These are phyloP conservation scores for Haliclona indistincta DNA, from an alignment of 37 sponge, comb jelly and placozoan genomes.

Conservation along the genomic window DNA sequence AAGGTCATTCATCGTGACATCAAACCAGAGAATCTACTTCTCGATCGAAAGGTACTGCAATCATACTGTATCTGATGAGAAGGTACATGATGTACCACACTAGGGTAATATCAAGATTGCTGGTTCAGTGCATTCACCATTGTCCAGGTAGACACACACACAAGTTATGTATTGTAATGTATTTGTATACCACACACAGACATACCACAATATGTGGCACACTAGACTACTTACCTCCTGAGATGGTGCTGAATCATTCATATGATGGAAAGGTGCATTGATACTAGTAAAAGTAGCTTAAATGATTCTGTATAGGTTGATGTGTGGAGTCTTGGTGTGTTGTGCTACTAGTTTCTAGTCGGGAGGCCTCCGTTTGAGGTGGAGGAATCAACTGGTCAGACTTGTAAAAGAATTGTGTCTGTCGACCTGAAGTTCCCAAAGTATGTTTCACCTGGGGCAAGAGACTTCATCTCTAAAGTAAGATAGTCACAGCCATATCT, in stretches of 20 bases:
- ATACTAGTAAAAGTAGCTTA: neutral
- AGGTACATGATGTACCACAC: too few species aligned
- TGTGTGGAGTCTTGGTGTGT: conserved; percentile 95
- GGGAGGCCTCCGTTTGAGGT: conserved; percentile 96
- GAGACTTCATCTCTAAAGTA: conserved; percentile 85
- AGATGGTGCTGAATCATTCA: conserved; percentile 86
- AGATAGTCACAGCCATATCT: neutral
- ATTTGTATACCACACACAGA: conserved; percentile 13
- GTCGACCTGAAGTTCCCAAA: conserved; percentile 81
- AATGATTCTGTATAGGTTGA: conserved; percentile 74
- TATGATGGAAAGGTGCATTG: conserved; percentile 91
- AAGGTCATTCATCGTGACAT: conserved; percentile 99
- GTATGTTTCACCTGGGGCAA: conserved; percentile 78
- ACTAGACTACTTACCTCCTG: conserved; percentile 98
- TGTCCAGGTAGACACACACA: conserved; percentile 71
- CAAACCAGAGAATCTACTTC: conserved; percentile 97
- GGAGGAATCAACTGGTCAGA: conserved; percentile 59
- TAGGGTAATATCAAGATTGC: conserved; percentile 94
- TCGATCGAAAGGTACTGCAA: conserved; percentile 54
- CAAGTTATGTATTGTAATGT: neutral
- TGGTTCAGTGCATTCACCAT: conserved; percentile 98
- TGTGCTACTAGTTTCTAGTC: conserved; percentile 96
- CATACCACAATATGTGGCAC: conserved; percentile 96
- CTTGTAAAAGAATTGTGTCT: conserved; percentile 79
- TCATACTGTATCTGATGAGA: neutral